Conservation (phyloP, 2,797 vertebrate genomes). For the Limnodromus scolopaceus region DNA sequence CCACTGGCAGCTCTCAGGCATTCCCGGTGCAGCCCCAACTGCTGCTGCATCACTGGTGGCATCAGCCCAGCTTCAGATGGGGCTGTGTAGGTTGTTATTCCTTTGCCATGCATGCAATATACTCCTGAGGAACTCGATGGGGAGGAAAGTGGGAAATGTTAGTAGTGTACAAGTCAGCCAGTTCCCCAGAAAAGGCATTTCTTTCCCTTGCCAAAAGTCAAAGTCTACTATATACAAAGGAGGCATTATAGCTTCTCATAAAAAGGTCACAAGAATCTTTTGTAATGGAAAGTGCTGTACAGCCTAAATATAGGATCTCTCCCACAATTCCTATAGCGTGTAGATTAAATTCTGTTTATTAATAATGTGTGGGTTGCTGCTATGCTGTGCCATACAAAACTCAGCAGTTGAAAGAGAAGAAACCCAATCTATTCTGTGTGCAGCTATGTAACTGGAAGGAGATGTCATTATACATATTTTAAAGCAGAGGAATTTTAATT, state of each 20-base stretch:
- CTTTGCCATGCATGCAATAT: not conserved
- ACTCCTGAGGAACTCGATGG: not conserved
- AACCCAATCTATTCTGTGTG: not conserved
- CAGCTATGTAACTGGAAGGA: not conserved
- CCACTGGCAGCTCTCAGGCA: not conserved
- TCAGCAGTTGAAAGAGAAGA: not conserved
- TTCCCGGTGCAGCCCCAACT: not conserved
- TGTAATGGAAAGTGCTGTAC: slow-evolving; percentile 39
- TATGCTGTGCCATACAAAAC: not conserved
- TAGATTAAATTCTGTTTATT: slow-evolving; percentile 43
- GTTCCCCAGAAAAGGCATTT: slow-evolving; percentile 27
- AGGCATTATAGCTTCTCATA: slow-evolving; percentile 52
- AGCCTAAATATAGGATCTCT: slow-evolving; percentile 51
- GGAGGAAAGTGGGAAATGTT: slow-evolving; percentile 11
- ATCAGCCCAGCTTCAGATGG: slow-evolving; percentile 35
- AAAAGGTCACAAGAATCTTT: slow-evolving; percentile 61
- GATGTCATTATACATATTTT: not conserved
- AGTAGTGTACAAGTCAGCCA: not conserved
- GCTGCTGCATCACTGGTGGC: slow-evolving; percentile 43
- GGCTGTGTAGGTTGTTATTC: not conserved
- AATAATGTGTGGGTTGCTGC: not conserved
- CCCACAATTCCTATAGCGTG: not conserved
- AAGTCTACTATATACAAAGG: slow-evolving; percentile 56
- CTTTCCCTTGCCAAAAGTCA: slow-evolving; percentile 47
- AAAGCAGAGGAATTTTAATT: slow-evolving; percentile 2